Evolutionary conservation across 2,113 vertebrate genomes (phyloP), one percentile per base, ranked within the genome.

Genomic region (Proterorhinus semilunaris): DNA sequence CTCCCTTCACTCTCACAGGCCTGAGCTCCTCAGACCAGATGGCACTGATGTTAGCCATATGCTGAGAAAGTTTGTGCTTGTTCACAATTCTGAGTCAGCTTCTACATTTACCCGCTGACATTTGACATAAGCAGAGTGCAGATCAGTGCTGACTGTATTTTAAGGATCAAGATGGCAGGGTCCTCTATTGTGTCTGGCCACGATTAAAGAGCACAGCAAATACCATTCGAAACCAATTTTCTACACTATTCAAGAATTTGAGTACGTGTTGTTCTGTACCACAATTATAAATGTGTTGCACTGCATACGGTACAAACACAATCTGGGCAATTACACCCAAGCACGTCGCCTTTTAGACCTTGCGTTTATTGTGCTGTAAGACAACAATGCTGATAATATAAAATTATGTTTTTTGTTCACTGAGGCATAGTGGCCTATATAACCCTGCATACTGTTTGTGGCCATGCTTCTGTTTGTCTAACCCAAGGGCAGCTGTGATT

Each of bases 101-200:
- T 78, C 53, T 62, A 65, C 57, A 62, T 66, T 66, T 58, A 61
- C 13, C 16, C 58, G 16, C 50, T 80, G 63, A 73, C 57, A 79
- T 81, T 82, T 80, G 16, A 75, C 72, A 76, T 72, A 65, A 76
- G 71, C 54, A 71, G 62, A 50, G 55, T 52, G 59, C 75, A 72
- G 44, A 75, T 75, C 69, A 80, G 51, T 63, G 66, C 71, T 76
- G 65, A 68, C 43, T 67, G 48, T 59, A 75, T 70, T 65, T 72
- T 74, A 81, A 58, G 27, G 62, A 62, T 73, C 50, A 81, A 70
- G 21, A 72, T 63, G 4, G 10, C 71, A 59, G 57, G 45, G 74
- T 57, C 62, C 61, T 57, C n/a, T 6, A 6, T 21, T 15, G 46
- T n/a, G 52, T 27, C 16, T 16, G 72, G 21, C 76, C n/a, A 51